phyloP scores from a whole-genome alignment of 2,113 vertebrate genomes.

The Otus sunia region DNA sequence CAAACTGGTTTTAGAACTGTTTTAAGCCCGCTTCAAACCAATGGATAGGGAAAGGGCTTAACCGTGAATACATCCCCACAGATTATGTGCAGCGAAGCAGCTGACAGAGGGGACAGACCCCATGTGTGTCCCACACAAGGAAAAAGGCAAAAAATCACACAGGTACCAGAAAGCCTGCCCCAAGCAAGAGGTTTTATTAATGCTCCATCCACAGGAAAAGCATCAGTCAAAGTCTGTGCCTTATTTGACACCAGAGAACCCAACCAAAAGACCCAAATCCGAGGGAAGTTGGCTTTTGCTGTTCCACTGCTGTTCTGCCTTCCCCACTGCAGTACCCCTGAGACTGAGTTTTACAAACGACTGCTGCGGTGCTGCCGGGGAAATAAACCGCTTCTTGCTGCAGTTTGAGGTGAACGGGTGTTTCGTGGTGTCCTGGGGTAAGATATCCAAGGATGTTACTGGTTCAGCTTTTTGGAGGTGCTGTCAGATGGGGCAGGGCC shows the following conservation, averaged over 20 bases:
- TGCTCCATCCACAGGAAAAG: background rate
- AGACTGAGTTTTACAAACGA: background rate
- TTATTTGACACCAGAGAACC: background rate
- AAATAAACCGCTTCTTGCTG: background rate
- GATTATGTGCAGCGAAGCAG: background rate
- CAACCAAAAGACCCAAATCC: background rate
- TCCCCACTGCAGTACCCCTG: background rate
- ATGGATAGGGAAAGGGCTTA: background rate
- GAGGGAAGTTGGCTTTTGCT: background rate
- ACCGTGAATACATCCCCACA: background rate
- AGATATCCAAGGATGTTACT: background rate
- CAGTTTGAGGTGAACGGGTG: background rate
- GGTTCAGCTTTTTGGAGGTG: background rate
- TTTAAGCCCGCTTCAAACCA: background rate
- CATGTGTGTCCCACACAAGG: background rate
- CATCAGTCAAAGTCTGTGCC: background rate
- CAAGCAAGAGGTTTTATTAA: constrained; percentile 15
- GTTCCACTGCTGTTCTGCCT: background rate
- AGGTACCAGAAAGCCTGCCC: background rate
- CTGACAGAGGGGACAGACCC: background rate
- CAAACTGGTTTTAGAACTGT: background rate
- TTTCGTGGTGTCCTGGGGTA: background rate
- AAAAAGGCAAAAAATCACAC: constrained; percentile 5
- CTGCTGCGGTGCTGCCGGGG: background rate
- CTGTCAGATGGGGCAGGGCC: background rate